phyloP scores from a whole-genome alignment of 2,113 vertebrate genomes.

The Perca flavescens region DNA sequence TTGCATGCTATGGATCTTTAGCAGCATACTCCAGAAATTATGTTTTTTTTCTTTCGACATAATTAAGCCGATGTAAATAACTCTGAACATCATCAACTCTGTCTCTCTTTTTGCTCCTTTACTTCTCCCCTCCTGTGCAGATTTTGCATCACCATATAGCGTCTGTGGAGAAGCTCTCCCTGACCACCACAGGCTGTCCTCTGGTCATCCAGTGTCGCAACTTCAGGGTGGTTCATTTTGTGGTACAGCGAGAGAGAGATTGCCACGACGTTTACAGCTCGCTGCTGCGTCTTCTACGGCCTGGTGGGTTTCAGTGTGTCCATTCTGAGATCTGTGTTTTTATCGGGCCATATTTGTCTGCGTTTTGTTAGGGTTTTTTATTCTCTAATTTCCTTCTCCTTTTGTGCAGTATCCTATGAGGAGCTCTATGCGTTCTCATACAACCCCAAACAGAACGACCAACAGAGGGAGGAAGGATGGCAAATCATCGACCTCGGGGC shows the following conservation, averaged over 20 bases:
- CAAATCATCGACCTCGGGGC: constrained; percentile 91
- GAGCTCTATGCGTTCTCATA: constrained; percentile 98
- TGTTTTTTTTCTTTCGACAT: not conserved
- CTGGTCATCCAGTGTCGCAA: constrained; percentile 97
- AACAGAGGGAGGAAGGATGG: constrained; percentile 93
- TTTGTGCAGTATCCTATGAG: constrained; percentile 85
- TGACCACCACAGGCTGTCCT: constrained; percentile 95
- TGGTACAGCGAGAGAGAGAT: constrained; percentile 94
- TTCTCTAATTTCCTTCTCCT: constrained; percentile 5
- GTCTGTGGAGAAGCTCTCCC: constrained; percentile 93
- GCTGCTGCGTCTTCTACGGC: constrained; percentile 91
- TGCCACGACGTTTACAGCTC: constrained; percentile 99
- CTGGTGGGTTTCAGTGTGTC: constrained; percentile 83
- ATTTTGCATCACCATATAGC: constrained; percentile 98
- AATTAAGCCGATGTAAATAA: not conserved
- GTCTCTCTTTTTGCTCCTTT: not conserved
- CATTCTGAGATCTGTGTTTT: not conserved
- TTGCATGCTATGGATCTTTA: not conserved
- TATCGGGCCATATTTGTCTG: not conserved
- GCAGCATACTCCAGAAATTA: not conserved
- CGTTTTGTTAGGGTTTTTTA: not conserved
- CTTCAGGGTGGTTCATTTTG: constrained; percentile 94
- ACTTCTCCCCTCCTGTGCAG: constrained; percentile 72
- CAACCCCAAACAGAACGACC: constrained; percentile 96
- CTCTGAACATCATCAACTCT: not conserved